Evolutionary conservation across 2,113 vertebrate genomes (phyloP), one percentile per base, ranked within the genome.

Genomic region (Melanostigma gelatinosum): DNA sequence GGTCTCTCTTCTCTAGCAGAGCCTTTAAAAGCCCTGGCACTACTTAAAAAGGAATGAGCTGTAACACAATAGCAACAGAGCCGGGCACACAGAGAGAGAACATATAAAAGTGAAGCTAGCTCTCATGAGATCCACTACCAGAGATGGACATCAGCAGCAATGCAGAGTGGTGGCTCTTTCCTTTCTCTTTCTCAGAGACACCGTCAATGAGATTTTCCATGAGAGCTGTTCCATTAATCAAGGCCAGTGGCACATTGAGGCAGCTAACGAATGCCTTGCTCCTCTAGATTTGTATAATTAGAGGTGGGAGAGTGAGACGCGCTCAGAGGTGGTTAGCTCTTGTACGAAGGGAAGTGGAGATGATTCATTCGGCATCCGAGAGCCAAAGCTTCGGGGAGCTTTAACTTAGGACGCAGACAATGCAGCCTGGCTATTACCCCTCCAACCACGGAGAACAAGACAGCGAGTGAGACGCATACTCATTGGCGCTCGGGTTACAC

Each of bases 191-290:
- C 80, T 83, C 85, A 90, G 85, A 82, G 85, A 87, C 91, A 85
- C 69, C 77, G 86, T 87, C 88, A 85, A 86, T 89, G 93, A 92
- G 90, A 93, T 93, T 92, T 93, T 93, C 90, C 86, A 85, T 91
- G 87, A 92, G 88, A 89, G 93, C 86, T 85, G 79, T 86, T 92
- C 91, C 91, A 94, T 91, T 94, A 86, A 91, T 93, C 89, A 93
- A 89, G 88, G 91, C 90, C 73, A 81, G 79, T 80, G 87, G 87
- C 88, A 89, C 78, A 74, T 79, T 13, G 82, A 89, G 82, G 89
- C 80, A 87, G 85, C 90, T 84, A 90, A 89, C 72, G 85, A 92
- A 91, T 85, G 86, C 89, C 90, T 89, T 81, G 76, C 87, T 91
- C 88, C 78, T 89, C 87, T 84, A 79, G 89, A 86, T 88, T 87